Percentiles rank a stretch among this genome's conserved stretches.
These are phyloP conservation scores for Apolygus lucorum DNA, from an alignment of 1,140 invertebrate genomes.

Conservation along the genomic window DNA sequence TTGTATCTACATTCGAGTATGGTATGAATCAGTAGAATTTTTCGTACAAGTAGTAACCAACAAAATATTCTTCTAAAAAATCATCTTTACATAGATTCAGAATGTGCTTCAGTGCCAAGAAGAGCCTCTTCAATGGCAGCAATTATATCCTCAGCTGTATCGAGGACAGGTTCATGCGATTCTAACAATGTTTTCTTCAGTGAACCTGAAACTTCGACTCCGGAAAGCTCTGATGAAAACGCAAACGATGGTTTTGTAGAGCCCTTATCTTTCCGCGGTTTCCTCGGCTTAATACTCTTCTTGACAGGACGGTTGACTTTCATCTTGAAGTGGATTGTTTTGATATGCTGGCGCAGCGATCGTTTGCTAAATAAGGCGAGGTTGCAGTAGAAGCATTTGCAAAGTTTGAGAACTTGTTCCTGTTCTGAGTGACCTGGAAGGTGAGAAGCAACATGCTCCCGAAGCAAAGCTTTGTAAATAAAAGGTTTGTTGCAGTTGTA, in stretches of 20 bases:
- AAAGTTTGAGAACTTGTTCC: not conserved
- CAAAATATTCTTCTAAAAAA: too few species aligned
- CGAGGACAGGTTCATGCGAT: not conserved
- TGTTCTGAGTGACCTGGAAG: not conserved
- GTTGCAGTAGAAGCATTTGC: constrained; percentile 1
- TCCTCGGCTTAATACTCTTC: constrained; percentile 4
- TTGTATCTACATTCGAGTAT: too few species aligned
- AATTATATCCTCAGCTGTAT: not conserved
- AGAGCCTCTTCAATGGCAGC: not conserved
- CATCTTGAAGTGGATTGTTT: constrained; percentile 1
- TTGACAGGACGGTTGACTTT: not conserved
- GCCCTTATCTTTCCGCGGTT: constrained; percentile 17
- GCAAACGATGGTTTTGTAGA: not conserved
- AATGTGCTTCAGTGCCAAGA: too few species aligned
- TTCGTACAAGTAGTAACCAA: too few species aligned
- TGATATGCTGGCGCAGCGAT: constrained; percentile 19
- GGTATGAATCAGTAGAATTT: too few species aligned
- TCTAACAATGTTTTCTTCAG: not conserved
- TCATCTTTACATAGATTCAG: too few species aligned
- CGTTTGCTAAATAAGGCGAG: not conserved
- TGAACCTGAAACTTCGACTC: not conserved
- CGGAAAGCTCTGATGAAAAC: not conserved
- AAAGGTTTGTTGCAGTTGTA: constrained; percentile 12
- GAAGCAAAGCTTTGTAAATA: not conserved
- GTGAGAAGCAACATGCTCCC: not conserved